Evolutionary conservation across 2,888 invertebrate species (phyloP).

Genomic region (Nebria brevicollis): DNA sequence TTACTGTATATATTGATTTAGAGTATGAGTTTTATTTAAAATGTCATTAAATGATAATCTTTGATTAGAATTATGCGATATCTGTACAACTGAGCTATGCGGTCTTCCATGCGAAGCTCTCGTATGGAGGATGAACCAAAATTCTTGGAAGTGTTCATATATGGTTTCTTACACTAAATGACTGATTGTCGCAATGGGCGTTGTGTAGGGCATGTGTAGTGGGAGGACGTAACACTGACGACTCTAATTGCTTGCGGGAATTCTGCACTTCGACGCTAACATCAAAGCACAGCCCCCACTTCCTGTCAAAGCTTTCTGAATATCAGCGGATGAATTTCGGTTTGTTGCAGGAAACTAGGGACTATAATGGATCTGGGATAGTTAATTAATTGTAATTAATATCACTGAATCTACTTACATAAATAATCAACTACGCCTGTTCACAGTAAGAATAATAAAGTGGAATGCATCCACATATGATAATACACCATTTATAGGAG

Average conservation of each 20-base stretch:
- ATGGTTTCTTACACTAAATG: background rate
- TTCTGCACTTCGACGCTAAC: background rate
- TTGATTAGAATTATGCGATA: no score
- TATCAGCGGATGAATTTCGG: background rate
- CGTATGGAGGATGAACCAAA: background rate
- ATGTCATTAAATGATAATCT: no score
- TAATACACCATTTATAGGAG: no score
- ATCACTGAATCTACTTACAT: background rate
- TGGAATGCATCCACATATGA: no score
- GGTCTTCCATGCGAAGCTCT: no score
- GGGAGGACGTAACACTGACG: background rate
- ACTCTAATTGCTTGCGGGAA: background rate
- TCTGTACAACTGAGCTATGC: no score
- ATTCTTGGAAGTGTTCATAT: background rate
- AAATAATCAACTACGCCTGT: background rate
- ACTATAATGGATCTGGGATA: background rate
- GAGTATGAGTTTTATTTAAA: no score
- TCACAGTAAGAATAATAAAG: no score
- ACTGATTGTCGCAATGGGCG: background rate
- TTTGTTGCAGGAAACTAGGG: background rate
- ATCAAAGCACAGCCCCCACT: background rate
- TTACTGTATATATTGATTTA: no score
- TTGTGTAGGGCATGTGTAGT: background rate
- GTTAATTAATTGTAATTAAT: constrained; percentile 8
- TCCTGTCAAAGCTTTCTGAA: background rate